phyloP scores from a whole-genome alignment of 2,113 vertebrate species.

The Chunga burmeisteri region DNA sequence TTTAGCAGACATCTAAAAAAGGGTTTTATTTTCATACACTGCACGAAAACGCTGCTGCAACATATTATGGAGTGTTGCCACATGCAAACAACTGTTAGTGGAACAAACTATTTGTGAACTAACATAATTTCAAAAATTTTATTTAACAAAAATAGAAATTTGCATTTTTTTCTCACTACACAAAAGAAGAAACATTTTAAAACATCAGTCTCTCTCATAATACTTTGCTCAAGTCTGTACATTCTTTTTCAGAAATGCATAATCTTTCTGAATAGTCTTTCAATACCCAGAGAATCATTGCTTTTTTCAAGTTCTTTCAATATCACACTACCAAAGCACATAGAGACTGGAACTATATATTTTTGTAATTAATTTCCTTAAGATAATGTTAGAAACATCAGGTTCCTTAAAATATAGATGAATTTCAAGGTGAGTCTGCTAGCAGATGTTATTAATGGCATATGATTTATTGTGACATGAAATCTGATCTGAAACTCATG shows the following conservation, averaged over 20 bases:
- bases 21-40: background rate
- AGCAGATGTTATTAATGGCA: conserved; percentile 73
- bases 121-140: background rate
- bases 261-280: conserved; percentile 16
- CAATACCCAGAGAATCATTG: conserved; percentile 35
- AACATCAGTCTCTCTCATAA: background rate
- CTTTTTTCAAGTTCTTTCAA: conserved; percentile 44
- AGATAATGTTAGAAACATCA: conserved; percentile 78
- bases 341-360: conserved; percentile 65
- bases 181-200: background rate
- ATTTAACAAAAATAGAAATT: background rate
- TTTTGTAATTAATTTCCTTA: conserved; percentile 81
- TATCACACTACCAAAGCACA: conserved; percentile 37
- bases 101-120: background rate
- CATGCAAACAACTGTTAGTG: background rate
- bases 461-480: conserved; percentile 75
- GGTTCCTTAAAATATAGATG: conserved; percentile 78
- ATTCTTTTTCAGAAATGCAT: conserved; percentile 7
- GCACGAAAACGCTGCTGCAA: background rate
- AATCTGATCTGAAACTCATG: conserved; percentile 67
- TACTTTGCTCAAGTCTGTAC: background rate
- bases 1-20: background rate
- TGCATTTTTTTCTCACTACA: background rate
- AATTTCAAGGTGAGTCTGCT: conserved; percentile 76
- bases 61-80: background rate